Conservation (phyloP, 2,113 vertebrate species). For the Passer montanus region DNA sequence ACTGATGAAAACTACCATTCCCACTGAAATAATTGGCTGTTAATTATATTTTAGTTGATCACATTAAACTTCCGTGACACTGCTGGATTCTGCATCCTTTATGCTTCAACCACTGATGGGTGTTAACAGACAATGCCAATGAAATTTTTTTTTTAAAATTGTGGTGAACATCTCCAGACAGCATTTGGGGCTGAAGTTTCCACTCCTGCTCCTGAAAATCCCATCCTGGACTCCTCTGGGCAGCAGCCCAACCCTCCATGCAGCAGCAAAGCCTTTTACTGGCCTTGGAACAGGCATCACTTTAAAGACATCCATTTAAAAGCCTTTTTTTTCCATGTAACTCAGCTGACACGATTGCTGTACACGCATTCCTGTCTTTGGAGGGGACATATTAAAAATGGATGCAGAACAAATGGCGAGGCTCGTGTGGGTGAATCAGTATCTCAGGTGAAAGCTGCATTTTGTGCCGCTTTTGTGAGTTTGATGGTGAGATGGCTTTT, state of each 20-base stretch:
- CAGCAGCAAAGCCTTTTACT: not conserved
- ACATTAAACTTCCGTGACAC: not conserved
- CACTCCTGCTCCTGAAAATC: not conserved
- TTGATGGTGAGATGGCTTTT: not conserved
- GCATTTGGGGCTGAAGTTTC: not conserved
- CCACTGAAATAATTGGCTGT: not conserved
- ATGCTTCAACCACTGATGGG: not conserved
- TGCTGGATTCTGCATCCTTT: not conserved
- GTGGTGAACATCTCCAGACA: not conserved
- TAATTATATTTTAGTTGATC: conserved; percentile 16
- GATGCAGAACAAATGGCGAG: not conserved
- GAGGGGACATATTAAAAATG: not conserved
- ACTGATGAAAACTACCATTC: not conserved
- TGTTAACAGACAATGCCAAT: not conserved
- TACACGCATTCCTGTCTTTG: not conserved
- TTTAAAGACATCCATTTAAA: conserved; percentile 7
- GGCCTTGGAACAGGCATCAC: not conserved
- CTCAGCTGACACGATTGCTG: not conserved
- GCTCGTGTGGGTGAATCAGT: not conserved
- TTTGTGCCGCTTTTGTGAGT: not conserved
- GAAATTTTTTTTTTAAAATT: not conserved
- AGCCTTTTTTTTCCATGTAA: not conserved
- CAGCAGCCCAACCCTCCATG: not conserved
- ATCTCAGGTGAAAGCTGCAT: not conserved
- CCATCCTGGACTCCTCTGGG: not conserved